Base-by-base conservation (phyloP, 2,113 vertebrate species). In the Albula glossodonta region DNA sequence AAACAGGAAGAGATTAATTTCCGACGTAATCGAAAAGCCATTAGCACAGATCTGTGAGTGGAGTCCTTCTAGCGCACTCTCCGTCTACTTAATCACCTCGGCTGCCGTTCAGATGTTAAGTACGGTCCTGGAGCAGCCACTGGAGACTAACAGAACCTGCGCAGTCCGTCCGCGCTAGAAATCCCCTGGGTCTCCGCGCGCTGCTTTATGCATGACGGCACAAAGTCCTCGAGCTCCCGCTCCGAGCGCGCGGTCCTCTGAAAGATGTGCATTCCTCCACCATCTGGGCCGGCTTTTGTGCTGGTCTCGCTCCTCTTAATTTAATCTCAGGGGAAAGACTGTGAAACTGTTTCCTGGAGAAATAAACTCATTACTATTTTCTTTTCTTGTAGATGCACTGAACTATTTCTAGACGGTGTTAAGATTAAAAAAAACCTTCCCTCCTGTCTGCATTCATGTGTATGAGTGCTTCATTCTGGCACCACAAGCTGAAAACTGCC, bases 11-110 rank as follows among this genome's bases (percentile, higher is more conserved):
- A 57, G 78, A 49, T 12, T 51, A 74, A 31, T 78, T 85, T 77
- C 74, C 80, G 31, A 31, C 8, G 25, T 77, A 78, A 83, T 83
- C 79, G 86, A 83, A 87, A 89, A 84, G 74, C 70, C 78, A 87
- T 89, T 89, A 87, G 80, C 81, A 84, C 70, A 81, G 8, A 12
- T 12, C 81, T 7, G 78, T 49, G 11, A 86, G 60, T 51, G 56
- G 57, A 81, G 49, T 60, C 78, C 81, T 66, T 48, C 53, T 50
- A 80, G 31, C 84, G 56, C 19, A 31, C 9, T n/a, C 31, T 56
- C 41, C 17, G 41, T 81, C 80, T 25, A 63, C 74, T 80, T 80
- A 25, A 31, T 66, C 22, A 63, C 31, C 78, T 5, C 70, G 31
- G 22, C 70, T 25, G 70, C 6, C 70, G 22, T 10, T 74, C 70